These are phyloP conservation scores for Toxostoma redivivum DNA, from an alignment of 2,113 vertebrate species.

Conservation along the genomic window DNA sequence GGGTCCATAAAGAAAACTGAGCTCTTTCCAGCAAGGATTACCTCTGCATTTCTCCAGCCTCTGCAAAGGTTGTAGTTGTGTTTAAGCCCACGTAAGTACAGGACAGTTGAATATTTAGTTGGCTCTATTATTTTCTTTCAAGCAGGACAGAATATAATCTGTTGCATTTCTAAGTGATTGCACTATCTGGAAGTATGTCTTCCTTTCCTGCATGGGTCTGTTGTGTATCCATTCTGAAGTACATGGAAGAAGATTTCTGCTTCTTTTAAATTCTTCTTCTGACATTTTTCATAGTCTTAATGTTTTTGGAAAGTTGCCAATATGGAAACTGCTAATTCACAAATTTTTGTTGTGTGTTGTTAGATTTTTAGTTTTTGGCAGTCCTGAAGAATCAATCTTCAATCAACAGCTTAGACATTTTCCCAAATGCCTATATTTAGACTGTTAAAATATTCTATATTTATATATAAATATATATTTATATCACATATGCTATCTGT, in stretches of 20 bases:
- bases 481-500: background rate
- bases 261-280: background rate
- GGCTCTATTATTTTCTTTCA: background rate
- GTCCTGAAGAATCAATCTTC: background rate
- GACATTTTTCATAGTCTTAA: background rate
- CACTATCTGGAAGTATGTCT: background rate
- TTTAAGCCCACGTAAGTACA: background rate
- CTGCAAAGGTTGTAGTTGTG: background rate
- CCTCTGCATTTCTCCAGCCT: background rate
- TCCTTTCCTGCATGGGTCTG: background rate
- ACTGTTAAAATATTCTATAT: background rate
- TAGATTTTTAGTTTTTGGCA: background rate
- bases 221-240: background rate
- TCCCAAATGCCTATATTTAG: background rate
- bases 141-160: background rate
- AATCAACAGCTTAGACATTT: background rate
- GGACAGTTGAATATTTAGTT: background rate
- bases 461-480: background rate
- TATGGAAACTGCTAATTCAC: background rate
- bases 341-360: background rate
- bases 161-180: background rate
- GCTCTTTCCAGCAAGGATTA: background rate
- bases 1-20: background rate
- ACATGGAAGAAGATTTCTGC: background rate
- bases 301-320: background rate